Base-by-base conservation (phyloP, 2,888 invertebrate genomes). In the Rhamphomyia laevipes region DNA sequence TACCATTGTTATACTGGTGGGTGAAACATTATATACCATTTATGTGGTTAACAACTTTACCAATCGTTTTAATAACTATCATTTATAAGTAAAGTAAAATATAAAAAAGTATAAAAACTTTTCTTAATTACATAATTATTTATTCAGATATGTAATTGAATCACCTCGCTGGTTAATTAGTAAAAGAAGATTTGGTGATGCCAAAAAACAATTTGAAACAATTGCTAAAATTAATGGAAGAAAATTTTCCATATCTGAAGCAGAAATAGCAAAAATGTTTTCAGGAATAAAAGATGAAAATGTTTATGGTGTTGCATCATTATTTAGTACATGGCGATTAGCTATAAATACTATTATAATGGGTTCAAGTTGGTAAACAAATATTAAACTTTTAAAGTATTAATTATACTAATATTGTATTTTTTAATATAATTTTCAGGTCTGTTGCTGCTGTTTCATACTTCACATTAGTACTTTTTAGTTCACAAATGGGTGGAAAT, bases 91-190 rank as follows among this genome's bases (percentile, higher is more conserved):
- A 66, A 67, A 68, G 50, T 57, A 35, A n/a, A n/a, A 5, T 35
- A 30, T 30, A 30, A 30, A 30, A 9, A 30, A 9, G 30, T 30
- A 30, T 30, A n/a, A n/a, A n/a, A n/a, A n/a, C n/a, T n/a, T n/a
- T n/a, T n/a, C n/a, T n/a, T n/a, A n/a, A n/a, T n/a, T n/a, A n/a
- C n/a, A n/a, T n/a, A 9, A 5, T 33, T 33, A 13, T 33, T 33
- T 33, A 33, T 13, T 33, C 58, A 80, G 80, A 65, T 74, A 72
- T 58, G 69, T 79, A 60, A 75, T 80, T 53, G 81, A 81, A 69
- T 81, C 81, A 42, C 81, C 81, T 4, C 72, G 79, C 52, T 81
- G 81, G 81, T 70, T 80, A 55, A 76, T 75, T 63, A 72, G 74
- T 53, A 72, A 73, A 59, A 74, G 73, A 38, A 73, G 73, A 53